phyloP scores from a whole-genome alignment of 1,140 invertebrate genomes.

The Caerostris darwini region DNA sequence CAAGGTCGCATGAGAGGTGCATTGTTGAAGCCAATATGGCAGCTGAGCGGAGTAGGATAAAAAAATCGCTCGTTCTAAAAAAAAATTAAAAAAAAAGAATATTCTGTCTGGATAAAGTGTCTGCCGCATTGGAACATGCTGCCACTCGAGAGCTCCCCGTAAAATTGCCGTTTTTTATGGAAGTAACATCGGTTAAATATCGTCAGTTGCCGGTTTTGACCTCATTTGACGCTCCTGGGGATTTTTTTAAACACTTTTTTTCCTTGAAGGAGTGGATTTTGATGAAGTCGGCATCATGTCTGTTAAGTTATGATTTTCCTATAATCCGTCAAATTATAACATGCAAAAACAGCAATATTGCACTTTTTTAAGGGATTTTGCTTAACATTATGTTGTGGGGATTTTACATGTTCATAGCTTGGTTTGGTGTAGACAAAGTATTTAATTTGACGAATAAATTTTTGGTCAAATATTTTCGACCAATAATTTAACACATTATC shows the following conservation, averaged over 20 bases:
- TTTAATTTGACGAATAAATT: no score
- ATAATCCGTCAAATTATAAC: no score
- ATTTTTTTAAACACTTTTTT: neutral
- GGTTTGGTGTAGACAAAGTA: no score
- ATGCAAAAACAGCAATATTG: no score
- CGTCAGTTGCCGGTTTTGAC: slow-evolving; percentile 44
- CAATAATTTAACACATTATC: no score
- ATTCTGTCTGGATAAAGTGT: slow-evolving; percentile 38
- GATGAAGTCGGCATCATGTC: neutral
- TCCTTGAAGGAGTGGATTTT: slow-evolving; percentile 39
- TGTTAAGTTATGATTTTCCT: neutral
- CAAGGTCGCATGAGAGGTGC: slow-evolving; percentile 45
- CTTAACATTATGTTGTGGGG: no score
- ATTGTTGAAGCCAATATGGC: slow-evolving; percentile 38
- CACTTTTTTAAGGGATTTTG: no score
- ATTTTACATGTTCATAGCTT: no score
- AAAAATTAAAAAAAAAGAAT: slow-evolving; percentile 17
- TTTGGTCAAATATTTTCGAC: no score
- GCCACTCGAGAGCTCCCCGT: slow-evolving; percentile 38
- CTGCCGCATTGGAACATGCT: slow-evolving; percentile 41
- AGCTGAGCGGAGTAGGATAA: neutral
- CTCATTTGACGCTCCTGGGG: slow-evolving; percentile 36
- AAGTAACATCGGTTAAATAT: slow-evolving; percentile 60
- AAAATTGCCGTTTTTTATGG: slow-evolving; percentile 49
- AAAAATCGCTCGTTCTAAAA: slow-evolving; percentile 1